These are phyloP conservation scores for Amphiprion ocellaris DNA, from an alignment of 2,113 vertebrate species.

Conservation along the genomic window DNA sequence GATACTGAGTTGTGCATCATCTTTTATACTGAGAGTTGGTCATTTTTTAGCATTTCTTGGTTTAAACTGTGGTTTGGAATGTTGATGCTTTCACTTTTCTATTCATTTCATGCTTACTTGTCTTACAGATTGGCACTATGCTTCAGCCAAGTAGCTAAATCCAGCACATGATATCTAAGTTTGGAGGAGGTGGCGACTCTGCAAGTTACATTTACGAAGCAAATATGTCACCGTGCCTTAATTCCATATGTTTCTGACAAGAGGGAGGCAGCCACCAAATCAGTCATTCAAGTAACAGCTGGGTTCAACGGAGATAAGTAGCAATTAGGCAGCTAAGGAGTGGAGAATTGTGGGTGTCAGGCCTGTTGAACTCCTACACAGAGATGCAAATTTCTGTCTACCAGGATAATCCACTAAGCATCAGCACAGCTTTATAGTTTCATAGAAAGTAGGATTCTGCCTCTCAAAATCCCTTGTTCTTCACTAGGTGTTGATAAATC, in stretches of 20 bases:
- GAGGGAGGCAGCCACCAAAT: not conserved
- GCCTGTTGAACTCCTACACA: not conserved
- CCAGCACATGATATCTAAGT: no score
- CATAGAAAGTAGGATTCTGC: not conserved
- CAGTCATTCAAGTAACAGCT: conserved; percentile 11
- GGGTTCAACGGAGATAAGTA: conserved; percentile 12
- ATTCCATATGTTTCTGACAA: conserved; percentile 21
- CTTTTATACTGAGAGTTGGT: no score
- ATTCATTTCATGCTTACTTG: no score
- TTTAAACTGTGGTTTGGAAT: no score
- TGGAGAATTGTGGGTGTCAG: not conserved
- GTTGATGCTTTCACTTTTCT: no score
- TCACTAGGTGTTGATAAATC: no score
- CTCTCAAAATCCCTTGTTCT: not conserved
- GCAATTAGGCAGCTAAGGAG: not conserved
- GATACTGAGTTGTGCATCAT: no score
- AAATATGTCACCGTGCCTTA: not conserved
- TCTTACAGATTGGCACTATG: no score
- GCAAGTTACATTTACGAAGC: not conserved
- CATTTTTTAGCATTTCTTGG: no score
- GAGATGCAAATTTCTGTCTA: conserved; percentile 13
- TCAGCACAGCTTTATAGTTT: not conserved
- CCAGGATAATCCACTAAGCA: not conserved
- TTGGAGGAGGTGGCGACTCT: no score
- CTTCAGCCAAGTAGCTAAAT: no score